These are phyloP conservation scores for Oryzias woworae DNA, from an alignment of 2,113 vertebrate species.

Conservation along the genomic window DNA sequence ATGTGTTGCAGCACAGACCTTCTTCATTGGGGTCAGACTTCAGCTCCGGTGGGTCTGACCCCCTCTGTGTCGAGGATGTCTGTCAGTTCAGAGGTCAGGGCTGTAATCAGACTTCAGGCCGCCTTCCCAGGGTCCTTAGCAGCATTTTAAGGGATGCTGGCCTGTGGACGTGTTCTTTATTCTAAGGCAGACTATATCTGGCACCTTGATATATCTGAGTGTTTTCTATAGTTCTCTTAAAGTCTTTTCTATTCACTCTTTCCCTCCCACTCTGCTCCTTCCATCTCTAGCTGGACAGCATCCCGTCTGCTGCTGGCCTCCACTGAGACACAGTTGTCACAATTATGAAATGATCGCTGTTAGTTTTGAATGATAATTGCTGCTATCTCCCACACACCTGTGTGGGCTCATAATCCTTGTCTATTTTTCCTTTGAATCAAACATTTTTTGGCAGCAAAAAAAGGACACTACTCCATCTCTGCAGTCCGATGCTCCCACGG, in stretches of 20 bases:
- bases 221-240: conserved; percentile 18
- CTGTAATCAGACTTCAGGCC: conserved; percentile 75
- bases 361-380: conserved; percentile 70
- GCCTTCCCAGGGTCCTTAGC: conserved; percentile 70
- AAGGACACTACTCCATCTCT: too few relatives aligned
- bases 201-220: conserved; percentile 35
- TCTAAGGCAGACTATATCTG: conserved; percentile 20
- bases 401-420: conserved; percentile 50
- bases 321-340: conserved; percentile 64
- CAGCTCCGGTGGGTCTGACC: conserved; percentile 73
- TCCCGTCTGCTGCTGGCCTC: conserved; percentile 54
- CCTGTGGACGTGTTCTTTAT: conserved; percentile 24
- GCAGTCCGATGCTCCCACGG: too few relatives aligned
- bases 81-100: conserved; percentile 68
- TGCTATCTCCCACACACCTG: conserved; percentile 71
- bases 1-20: conserved; percentile 27
- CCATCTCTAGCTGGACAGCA: conserved; percentile 62
- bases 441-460: too few relatives aligned
- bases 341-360: conserved; percentile 68
- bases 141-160: conserved; percentile 27
- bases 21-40: conserved; percentile 66
- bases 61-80: conserved; percentile 60
- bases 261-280: conserved; percentile 34
- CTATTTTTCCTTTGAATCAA: conserved; percentile 51
- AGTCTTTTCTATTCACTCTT: conserved; percentile 23